A percentile compares a stretch with the other conserved stretches of the same genome.
These are phyloP conservation scores for Steinernema feltiae DNA, from an alignment of 1,140 invertebrate species.

Conservation along the genomic window DNA sequence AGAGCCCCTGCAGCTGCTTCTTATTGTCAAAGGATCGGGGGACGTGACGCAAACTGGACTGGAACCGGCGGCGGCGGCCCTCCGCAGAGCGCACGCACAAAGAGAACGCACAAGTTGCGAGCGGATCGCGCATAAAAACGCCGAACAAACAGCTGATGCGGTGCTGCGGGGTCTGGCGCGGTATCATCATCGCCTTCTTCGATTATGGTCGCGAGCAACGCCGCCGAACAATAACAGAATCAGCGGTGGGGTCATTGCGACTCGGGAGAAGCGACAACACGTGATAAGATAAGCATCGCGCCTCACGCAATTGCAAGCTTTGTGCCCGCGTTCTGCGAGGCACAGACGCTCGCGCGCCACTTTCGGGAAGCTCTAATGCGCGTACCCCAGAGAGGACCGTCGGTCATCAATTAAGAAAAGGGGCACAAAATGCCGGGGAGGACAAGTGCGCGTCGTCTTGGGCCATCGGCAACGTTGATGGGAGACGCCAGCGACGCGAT, in stretches of 20 bases:
- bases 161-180: not conserved
- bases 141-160: conserved; percentile 6
- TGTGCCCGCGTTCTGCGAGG: not conserved
- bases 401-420: conserved; percentile 11
- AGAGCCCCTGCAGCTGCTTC: not conserved
- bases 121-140: not conserved
- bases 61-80: not conserved
- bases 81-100: not conserved
- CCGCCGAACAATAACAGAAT: not conserved
- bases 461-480: conserved; percentile 10
- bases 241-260: too few relatives aligned
- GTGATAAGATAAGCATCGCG: conserved; percentile 13
- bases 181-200: too few relatives aligned
- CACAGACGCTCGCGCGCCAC: not conserved
- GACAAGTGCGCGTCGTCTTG: conserved; percentile 3
- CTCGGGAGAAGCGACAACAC: too few relatives aligned
- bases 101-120: not conserved
- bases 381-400: conserved; percentile 7
- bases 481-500: conserved; percentile 1
- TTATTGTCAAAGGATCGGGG: not conserved
- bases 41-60: conserved; percentile 7
- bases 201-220: not conserved
- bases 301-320: not conserved
- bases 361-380: not conserved
- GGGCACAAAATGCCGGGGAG: not conserved